Conservation (phyloP, 2,888 invertebrate genomes). For the Venustoraphidia nigricollis region DNA sequence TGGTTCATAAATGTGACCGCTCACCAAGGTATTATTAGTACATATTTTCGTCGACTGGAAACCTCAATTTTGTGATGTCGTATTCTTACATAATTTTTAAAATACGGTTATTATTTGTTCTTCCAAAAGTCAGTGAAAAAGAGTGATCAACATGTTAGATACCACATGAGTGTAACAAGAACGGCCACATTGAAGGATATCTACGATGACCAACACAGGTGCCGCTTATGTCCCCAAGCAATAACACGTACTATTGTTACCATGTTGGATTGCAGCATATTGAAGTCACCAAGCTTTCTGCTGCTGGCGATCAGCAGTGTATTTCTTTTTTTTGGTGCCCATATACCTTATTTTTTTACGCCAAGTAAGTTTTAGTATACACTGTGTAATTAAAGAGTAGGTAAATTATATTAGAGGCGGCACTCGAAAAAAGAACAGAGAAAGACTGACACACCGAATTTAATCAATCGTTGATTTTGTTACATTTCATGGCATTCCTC, state of each 20-base stretch:
- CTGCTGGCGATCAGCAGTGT: constrained; percentile 34
- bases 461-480: no score
- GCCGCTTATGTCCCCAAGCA: constrained; percentile 26
- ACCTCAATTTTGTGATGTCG: no score
- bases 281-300: constrained; percentile 21
- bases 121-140: constrained; percentile 9
- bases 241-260: constrained; percentile 20
- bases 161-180: constrained; percentile 39
- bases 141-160: constrained; percentile 29
- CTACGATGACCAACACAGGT: constrained; percentile 26
- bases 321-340: constrained; percentile 59
- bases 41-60: no score
- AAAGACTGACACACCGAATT: no score
- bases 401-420: no score
- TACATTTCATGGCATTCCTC: no score
- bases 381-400: no score
- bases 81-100: no score
- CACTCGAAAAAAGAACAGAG: no score
- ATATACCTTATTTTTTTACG: constrained; percentile 62
- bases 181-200: constrained; percentile 31
- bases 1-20: no score
- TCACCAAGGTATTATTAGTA: no score
- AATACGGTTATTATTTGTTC: no score
- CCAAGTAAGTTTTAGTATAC: constrained; percentile 14
- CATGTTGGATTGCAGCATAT: constrained; percentile 21